These are phyloP conservation scores for Drepana falcataria DNA, from an alignment of 2,888 invertebrate species.

Conservation along the genomic window DNA sequence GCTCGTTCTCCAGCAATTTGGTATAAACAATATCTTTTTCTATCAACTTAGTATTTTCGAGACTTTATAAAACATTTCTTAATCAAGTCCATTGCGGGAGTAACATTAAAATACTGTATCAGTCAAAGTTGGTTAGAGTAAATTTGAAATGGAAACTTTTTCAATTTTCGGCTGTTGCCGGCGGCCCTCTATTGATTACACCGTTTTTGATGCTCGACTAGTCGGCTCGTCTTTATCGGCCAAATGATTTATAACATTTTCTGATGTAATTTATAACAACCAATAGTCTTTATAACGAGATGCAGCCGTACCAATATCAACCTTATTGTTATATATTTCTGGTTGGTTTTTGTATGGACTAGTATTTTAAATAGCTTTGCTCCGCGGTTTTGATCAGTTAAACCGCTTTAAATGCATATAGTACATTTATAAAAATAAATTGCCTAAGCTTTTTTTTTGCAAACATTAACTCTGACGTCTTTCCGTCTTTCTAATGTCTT, in stretches of 20 bases:
- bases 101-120: constrained; percentile 30
- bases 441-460: too few relatives aligned
- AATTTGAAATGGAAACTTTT: constrained; percentile 44
- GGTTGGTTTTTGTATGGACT: too few relatives aligned
- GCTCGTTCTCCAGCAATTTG: too few relatives aligned
- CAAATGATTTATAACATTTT: background rate
- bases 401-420: too few relatives aligned
- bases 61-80: constrained; percentile 4
- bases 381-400: too few relatives aligned
- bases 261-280: background rate
- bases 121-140: constrained; percentile 17
- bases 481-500: too few relatives aligned
- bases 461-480: too few relatives aligned
- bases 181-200: constrained; percentile 22
- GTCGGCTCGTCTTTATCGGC: background rate
- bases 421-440: too few relatives aligned
- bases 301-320: background rate
- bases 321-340: too few relatives aligned
- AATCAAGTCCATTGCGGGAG: constrained; percentile 19
- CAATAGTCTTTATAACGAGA: background rate
- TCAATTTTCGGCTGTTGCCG: constrained; percentile 39
- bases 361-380: too few relatives aligned
- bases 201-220: constrained; percentile 9
- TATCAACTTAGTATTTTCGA: too few relatives aligned
- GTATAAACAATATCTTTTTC: too few relatives aligned